Conservation (phyloP, 2,797 vertebrate genomes). For the Smutsia gigantea region DNA sequence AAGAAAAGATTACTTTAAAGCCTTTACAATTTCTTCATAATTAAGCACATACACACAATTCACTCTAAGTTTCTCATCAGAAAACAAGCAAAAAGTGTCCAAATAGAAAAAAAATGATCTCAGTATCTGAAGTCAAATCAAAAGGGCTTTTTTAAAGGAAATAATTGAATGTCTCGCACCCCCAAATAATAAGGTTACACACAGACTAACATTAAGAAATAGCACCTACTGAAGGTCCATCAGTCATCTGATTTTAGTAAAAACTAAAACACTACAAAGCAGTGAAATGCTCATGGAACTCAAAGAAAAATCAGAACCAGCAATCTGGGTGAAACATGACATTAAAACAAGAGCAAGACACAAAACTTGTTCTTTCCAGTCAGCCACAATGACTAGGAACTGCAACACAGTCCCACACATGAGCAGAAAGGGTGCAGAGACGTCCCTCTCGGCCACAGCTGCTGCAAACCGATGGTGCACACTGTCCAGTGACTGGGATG, state of each 20-base stretch:
- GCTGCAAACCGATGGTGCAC: background rate
- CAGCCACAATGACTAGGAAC: background rate
- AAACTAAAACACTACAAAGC: constrained; percentile 43
- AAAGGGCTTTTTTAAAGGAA: background rate
- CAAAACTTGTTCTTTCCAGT: constrained; percentile 49
- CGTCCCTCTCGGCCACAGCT: background rate
- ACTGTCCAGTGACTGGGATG: background rate
- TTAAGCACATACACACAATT: background rate
- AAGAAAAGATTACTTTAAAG: constrained; percentile 29
- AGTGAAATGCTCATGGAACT: background rate
- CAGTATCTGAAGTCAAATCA: background rate
- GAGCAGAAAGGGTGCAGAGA: background rate
- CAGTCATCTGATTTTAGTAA: constrained; percentile 52
- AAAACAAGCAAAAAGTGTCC: constrained; percentile 25
- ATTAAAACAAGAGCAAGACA: constrained; percentile 51
- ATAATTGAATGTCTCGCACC: background rate
- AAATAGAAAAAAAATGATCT: constrained; percentile 46
- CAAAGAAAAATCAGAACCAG: constrained; percentile 27
- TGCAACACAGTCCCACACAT: background rate
- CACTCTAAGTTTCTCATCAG: background rate
- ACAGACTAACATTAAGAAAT: background rate
- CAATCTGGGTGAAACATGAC: background rate
- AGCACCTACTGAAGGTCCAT: constrained; percentile 49
- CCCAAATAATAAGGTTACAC: constrained; percentile 35
- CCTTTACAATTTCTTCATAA: background rate